Evolutionary conservation across 2,888 invertebrate genomes (phyloP).

Genomic region (Drosophila fulvimacula): DNA sequence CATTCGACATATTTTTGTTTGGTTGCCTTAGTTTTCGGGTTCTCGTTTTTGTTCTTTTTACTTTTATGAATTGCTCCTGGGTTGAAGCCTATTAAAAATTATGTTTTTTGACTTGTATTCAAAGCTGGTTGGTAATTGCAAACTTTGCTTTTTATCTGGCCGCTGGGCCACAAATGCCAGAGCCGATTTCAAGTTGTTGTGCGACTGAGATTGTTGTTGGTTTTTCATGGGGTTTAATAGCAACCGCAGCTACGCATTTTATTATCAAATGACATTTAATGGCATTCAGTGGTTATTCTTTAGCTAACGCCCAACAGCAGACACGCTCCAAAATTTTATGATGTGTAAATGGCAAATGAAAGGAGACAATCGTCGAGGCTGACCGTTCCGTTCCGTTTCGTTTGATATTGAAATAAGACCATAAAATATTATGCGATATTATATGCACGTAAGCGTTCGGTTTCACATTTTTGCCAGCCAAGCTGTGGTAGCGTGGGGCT

Average conservation of each 20-base stretch:
- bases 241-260: conserved; percentile 15
- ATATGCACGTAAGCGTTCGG: conserved; percentile 49
- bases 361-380: conserved; percentile 43
- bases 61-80: conserved; percentile 34
- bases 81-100: conserved; percentile 41
- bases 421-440: conserved; percentile 51
- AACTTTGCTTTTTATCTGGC: conserved; percentile 45
- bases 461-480: conserved; percentile 27
- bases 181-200: conserved; percentile 34
- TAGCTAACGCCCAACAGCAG: conserved; percentile 13
- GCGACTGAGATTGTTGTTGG: conserved; percentile 31
- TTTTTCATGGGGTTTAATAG: conserved; percentile 16
- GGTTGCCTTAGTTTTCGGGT: not conserved
- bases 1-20: conserved; percentile 21
- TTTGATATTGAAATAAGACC: conserved; percentile 49
- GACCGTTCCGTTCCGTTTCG: conserved; percentile 37
- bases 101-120: conserved; percentile 29
- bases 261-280: conserved; percentile 28
- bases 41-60: not conserved
- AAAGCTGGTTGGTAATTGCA: conserved; percentile 24
- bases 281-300: conserved; percentile 8
- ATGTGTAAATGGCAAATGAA: conserved; percentile 68
- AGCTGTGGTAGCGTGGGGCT: conserved; percentile 9
- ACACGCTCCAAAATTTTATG: conserved; percentile 58
- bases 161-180: conserved; percentile 32